Base-by-base conservation (phyloP, 2,888 invertebrate species). In the Halictus ligatus region DNA sequence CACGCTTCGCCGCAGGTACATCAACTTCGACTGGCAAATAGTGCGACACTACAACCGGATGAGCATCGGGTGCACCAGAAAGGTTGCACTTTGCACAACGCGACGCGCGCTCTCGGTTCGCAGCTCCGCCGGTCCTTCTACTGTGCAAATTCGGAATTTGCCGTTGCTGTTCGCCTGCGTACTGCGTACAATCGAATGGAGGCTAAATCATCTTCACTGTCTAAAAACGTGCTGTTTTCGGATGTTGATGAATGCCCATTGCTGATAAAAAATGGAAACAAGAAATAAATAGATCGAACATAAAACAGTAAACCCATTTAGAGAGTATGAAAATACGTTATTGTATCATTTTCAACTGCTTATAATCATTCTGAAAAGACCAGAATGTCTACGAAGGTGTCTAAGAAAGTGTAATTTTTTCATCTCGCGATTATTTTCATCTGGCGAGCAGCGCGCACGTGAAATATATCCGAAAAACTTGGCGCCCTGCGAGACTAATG, bases 11-110 rank as follows among this genome's bases (percentile, higher is more conserved):
- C 84, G 74, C 82, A 86, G 84, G 86, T 88, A 80, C 81, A 83
- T 81, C 83, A 89, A 88, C 75, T 89, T 86, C 46, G 75, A 71
- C 29, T 72, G 58, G 86, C 71, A 86, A 90, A 90, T 86, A 88
- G 75, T 40, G 50, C 67, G 81, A 76, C 40, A 74, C 73, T 64
- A 21, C 50, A 80, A 77, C 71, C 76, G 78, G 43, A 35, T 75
- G 40, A 77, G 81, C 71, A 35, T 71, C 71, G 79, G 84, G 75
- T 74, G 67, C 60, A 72, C 13, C 81, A 29, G 46, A 78, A 85
- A 78, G 54, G n/a, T 58, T 64, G 71, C 40, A 46, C 35, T 76
- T 84, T 64, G 48, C 29, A 40, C 40, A 74, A 35, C 29, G 60
- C 69, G 69, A 25, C 8, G 67, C 71, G 29, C 5, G n/a, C 58